These are phyloP conservation scores for Arctia plantaginis DNA, from an alignment of 2,888 invertebrate species.

Conservation along the genomic window DNA sequence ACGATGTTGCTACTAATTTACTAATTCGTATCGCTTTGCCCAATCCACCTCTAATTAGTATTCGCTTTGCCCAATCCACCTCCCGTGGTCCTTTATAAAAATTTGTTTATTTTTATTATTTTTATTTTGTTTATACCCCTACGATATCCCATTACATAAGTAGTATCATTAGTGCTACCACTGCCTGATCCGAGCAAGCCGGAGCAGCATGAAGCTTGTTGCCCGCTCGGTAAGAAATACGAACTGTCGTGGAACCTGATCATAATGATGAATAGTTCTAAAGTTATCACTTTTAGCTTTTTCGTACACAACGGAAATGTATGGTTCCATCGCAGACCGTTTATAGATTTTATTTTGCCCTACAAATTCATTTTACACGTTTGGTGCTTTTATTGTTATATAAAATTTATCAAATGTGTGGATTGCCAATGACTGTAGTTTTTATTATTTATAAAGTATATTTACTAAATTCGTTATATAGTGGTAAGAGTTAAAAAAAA, in stretches of 20 bases:
- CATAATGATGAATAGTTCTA: constrained; percentile 34
- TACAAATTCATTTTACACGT: constrained; percentile 61
- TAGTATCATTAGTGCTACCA: constrained; percentile 92
- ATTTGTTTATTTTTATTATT: constrained; percentile 63
- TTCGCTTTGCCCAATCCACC: constrained; percentile 81
- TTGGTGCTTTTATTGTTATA: constrained; percentile 64
- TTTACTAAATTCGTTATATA: constrained; percentile 48
- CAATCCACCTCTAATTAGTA: too few relatives aligned
- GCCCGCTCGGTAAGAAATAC: constrained; percentile 92
- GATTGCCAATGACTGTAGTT: constrained; percentile 54
- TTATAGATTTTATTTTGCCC: constrained; percentile 58
- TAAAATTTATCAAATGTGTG: constrained; percentile 63
- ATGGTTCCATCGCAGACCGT: constrained; percentile 71
- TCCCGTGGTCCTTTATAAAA: constrained; percentile 68
- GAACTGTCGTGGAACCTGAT: constrained; percentile 63
- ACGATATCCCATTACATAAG: constrained; percentile 74
- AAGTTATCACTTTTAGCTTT: constrained; percentile 36
- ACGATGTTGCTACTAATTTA: constrained; percentile 84
- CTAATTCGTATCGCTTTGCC: constrained; percentile 86
- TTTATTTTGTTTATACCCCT: constrained; percentile 77
- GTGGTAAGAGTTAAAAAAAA: constrained; percentile 42
- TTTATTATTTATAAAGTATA: constrained; percentile 46
- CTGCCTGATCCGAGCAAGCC: constrained; percentile 95
- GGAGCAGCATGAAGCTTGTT: constrained; percentile 96
- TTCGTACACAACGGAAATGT: constrained; percentile 34